A percentile compares a stretch with the other conserved stretches of the same genome.
These are phyloP conservation scores for Hetaerina titia DNA, from an alignment of 2,888 invertebrate genomes.

Conservation along the genomic window DNA sequence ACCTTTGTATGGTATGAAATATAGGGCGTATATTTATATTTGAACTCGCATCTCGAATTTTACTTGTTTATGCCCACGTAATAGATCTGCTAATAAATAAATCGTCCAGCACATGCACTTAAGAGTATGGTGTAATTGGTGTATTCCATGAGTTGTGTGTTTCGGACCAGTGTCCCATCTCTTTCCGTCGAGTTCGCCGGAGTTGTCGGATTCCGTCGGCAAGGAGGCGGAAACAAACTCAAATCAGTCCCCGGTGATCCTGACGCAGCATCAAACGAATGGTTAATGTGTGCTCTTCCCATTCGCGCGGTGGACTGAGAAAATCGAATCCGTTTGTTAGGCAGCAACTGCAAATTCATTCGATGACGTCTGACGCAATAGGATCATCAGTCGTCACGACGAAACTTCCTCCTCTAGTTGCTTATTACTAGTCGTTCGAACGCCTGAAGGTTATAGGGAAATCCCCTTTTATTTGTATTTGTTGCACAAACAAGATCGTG, in stretches of 20 bases:
- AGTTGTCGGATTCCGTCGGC: neutral
- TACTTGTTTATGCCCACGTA: too few species aligned
- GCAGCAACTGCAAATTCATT: neutral
- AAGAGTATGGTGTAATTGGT: too few species aligned
- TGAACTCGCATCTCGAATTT: too few species aligned
- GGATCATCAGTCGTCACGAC: neutral
- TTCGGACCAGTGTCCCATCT: too few species aligned
- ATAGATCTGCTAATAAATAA: too few species aligned
- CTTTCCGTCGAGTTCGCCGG: too few species aligned
- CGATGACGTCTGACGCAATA: constrained; percentile 6
- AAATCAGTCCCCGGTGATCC: neutral
- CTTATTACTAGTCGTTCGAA: neutral
- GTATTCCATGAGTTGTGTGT: too few species aligned
- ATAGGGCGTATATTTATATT: too few species aligned
- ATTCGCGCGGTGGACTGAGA: neutral
- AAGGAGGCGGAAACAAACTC: neutral
- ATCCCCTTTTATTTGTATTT: neutral
- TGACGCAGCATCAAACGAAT: neutral
- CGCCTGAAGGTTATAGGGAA: neutral
- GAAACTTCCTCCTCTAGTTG: neutral
- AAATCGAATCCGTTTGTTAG: neutral
- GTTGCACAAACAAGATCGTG: neutral
- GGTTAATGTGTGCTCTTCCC: neutral
- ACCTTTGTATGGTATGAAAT: too few species aligned
- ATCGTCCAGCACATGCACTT: too few species aligned